Base-by-base conservation (phyloP, 2,113 vertebrate genomes). In the Aleadryas rufinucha region DNA sequence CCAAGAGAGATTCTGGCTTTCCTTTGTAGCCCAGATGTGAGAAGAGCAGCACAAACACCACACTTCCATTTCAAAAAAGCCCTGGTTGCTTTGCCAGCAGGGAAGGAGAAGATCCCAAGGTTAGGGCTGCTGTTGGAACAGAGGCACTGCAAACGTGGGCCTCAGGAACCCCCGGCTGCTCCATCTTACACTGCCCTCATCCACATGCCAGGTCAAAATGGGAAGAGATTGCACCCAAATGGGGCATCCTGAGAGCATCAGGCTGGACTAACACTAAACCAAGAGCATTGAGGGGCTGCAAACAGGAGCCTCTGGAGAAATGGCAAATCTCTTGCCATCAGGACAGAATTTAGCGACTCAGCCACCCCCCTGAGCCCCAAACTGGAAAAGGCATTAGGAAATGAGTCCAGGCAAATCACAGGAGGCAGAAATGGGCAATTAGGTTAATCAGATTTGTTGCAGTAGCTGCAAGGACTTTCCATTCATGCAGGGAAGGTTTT, bases 361-460 rank as follows among this genome's bases (percentile, higher is more conserved):
- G 66, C 44, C 53, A 47, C 50, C 56, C 21, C 39, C 31, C 50
- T 24, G 23, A 79, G 83, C 42, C 86, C 75, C 60, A 84, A 19
- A 63, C 60, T 84, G 79, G 21, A 53, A 69, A 78, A 92, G 49
- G 75, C 78, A 42, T 22, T 27, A 83, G 68, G 79, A 82, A 85
- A 83, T 1, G 22, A 74, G 68, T 13, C 53, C 69, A 60, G 56
- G 53, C 3, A 0, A 65, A 65, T 84, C 72, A 52, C 39, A 21
- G 83, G 68, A 83, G 56, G 56, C 72, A 85, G 68, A 57, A 80
- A 64, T 31, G 20, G 57, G 72, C 79, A 77, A 74, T 92, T 66
- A 89, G 83, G 75, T 54, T 95, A 91, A 95, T 82, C 78, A 90
- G 79, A 90, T 96, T 94, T 90, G 56, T 33, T 90, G 92, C 76